phyloP scores from a whole-genome alignment of 2,888 invertebrate genomes.

The Pharmacophagus antenor region DNA sequence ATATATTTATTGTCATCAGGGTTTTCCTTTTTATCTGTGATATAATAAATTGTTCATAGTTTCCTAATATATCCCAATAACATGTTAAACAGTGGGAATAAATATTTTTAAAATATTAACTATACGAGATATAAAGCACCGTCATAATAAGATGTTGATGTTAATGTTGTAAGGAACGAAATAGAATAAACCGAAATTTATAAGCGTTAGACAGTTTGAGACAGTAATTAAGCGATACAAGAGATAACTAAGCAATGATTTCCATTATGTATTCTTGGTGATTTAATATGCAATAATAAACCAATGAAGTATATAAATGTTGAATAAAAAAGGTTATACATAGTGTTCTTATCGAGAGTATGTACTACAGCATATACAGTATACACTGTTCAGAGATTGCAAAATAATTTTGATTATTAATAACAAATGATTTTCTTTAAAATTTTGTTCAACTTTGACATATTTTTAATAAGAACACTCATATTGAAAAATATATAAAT shows the following conservation, averaged over 20 bases:
- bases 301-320: not conserved
- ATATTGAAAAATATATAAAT: not conserved
- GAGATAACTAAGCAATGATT: conserved; percentile 17
- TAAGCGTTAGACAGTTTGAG: not conserved
- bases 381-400: too few species aligned
- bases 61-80: too few species aligned
- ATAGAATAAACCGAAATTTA: not conserved
- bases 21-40: too few species aligned
- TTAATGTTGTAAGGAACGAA: not conserved
- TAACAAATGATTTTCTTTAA: not conserved
- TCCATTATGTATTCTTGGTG: not conserved
- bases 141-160: not conserved
- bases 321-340: not conserved
- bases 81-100: too few species aligned
- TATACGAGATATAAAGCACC: too few species aligned
- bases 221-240: not conserved
- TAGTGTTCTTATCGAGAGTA: not conserved
- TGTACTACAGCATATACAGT: not conserved
- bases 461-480: conserved; percentile 4
- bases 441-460: not conserved
- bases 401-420: not conserved
- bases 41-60: too few species aligned
- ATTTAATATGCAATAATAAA: not conserved
- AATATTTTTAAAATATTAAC: too few species aligned
- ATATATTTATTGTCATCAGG: too few species aligned